Evolutionary conservation across 2,888 invertebrate species (phyloP).

Genomic region (Drepana falcataria): DNA sequence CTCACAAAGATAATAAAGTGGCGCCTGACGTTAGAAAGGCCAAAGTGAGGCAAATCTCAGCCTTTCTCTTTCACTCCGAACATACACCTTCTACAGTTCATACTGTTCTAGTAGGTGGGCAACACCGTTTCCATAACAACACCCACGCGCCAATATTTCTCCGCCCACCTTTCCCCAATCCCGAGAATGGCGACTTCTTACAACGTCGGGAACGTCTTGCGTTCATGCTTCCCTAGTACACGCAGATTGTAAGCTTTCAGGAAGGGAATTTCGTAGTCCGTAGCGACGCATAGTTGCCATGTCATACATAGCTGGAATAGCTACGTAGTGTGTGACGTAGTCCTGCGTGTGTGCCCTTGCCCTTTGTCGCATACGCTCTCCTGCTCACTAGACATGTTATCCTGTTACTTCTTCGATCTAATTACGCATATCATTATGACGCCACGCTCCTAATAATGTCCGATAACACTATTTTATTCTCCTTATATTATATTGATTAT

Average conservation of each 20-base stretch:
- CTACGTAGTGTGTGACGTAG: slow-evolving; percentile 11
- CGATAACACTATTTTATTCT: slow-evolving; percentile 13
- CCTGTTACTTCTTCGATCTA: slow-evolving; percentile 75
- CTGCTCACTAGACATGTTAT: slow-evolving; percentile 50
- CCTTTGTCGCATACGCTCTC: slow-evolving; percentile 26
- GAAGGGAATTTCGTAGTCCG: slow-evolving; percentile 64
- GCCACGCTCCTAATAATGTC: slow-evolving; percentile 9
- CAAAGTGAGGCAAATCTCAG: neutral
- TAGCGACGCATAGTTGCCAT: slow-evolving; percentile 32
- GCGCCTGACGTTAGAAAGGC: slow-evolving; percentile 7
- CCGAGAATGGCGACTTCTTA: slow-evolving; percentile 40
- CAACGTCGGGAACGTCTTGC: slow-evolving; percentile 33
- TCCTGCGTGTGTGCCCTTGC: slow-evolving; percentile 19
- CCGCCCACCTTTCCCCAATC: slow-evolving; percentile 43
- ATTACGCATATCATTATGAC: slow-evolving; percentile 77
- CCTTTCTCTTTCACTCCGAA: slow-evolving; percentile 12
- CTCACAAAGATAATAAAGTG: no score
- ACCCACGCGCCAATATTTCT: slow-evolving; percentile 61
- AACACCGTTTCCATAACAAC: slow-evolving; percentile 66
- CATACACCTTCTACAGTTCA: slow-evolving; percentile 38
- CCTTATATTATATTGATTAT: no score
- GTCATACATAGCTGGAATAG: slow-evolving; percentile 10
- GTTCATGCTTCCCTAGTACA: slow-evolving; percentile 72
- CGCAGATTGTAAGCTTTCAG: slow-evolving; percentile 84
- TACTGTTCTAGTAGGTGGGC: slow-evolving; percentile 51